phyloP scores from a whole-genome alignment of 1,140 invertebrate genomes.

The Oryzaephilus surinamensis region DNA sequence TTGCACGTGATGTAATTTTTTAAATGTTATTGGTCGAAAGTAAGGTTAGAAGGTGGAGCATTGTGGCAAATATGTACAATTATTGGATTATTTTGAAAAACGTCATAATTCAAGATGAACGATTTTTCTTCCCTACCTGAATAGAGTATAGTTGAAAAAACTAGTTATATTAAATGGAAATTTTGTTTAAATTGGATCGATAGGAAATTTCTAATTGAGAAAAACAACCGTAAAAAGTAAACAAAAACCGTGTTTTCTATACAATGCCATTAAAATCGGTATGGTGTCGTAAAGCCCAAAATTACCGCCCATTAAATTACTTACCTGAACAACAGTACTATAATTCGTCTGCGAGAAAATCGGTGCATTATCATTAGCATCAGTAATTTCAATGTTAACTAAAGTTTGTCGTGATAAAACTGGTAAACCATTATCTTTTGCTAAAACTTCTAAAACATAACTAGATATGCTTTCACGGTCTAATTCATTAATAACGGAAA shows the following conservation, averaged over 20 bases:
- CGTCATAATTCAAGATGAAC: too few relatives aligned
- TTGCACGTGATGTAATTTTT: too few relatives aligned
- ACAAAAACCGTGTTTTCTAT: not conserved
- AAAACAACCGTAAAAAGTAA: too few relatives aligned
- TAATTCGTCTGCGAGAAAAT: slow-evolving; percentile 68
- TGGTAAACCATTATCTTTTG: slow-evolving; percentile 68
- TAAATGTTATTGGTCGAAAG: too few relatives aligned
- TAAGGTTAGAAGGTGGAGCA: too few relatives aligned
- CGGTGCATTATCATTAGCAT: slow-evolving; percentile 85
- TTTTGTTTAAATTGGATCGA: too few relatives aligned
- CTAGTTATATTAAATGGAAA: too few relatives aligned
- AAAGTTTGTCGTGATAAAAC: slow-evolving; percentile 60
- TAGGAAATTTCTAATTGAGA: too few relatives aligned
- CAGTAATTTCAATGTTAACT: slow-evolving; percentile 71
- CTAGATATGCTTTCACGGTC: slow-evolving; percentile 72
- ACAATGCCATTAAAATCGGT: not conserved
- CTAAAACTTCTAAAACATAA: slow-evolving; percentile 70
- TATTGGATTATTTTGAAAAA: too few relatives aligned
- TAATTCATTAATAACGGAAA: slow-evolving; percentile 60
- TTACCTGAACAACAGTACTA: slow-evolving; percentile 60
- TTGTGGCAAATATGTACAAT: too few relatives aligned
- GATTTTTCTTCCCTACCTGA: too few relatives aligned
- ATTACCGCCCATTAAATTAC: slow-evolving; percentile 11
- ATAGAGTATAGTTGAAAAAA: too few relatives aligned
- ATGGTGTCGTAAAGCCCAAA: not conserved